Base-by-base conservation (phyloP, 2,113 vertebrate genomes). In the Bufo bufo region DNA sequence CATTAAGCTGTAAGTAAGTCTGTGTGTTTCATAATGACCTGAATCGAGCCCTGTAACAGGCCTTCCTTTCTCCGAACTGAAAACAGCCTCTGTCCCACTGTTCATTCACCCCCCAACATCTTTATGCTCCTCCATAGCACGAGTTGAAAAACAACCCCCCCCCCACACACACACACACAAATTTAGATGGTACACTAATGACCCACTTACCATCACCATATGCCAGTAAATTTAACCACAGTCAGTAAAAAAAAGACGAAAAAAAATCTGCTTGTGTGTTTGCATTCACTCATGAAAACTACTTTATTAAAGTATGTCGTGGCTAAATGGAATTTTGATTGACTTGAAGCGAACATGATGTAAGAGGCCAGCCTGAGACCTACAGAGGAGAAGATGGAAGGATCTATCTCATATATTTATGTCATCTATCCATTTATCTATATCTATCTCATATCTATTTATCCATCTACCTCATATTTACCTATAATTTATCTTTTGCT, bases 1-100 rank as follows among this genome's bases (percentile, higher is more conserved):
- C 80, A 88, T 88, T 88, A 88, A 88, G 81, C 79, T 84, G 71
- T 84, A 84, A 87, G 85, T 81, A 87, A 77, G 87, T 61, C 81
- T 66, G 87, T 77, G 87, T 77, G 80, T 69, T 84, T 50, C 81
- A 88, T 84, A 88, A 88, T 88, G 87, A 88, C 80, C 81, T 88
- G 87, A 84, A 88, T 74, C 66, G 54, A 87, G 86, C 66, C 86
- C 61, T 83, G 69, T 88, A 88, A 88, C 87, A 77, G 72, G 43
- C 71, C 61, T 82, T 59, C 87, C 81, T 88, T 88, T 88, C 87
- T 88, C 81, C 71, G 14, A 54, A 56, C 59, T 77, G 65, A 88
- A 84, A 88, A 83, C 87, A 88, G 58, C 71, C 87, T 88, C 87
- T 88, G 87, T 88, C 71, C 81, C 50, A 56, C 54, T 50, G n/a